Percentiles rank a stretch among this genome's conserved stretches.
phyloP scores from a whole-genome alignment of 1,140 invertebrate species.

The Cotesia chilonis region DNA sequence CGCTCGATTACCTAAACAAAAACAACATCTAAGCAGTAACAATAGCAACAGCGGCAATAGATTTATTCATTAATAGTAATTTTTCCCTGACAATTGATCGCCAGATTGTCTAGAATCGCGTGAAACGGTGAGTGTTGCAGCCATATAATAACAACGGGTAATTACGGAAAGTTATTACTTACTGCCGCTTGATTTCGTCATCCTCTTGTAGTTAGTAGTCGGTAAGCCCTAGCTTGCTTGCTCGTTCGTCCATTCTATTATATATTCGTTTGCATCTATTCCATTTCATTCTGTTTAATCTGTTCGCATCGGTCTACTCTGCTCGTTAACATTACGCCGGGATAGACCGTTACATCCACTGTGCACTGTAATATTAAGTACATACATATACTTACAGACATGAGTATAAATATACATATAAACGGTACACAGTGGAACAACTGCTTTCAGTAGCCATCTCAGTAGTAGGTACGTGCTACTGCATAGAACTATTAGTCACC shows the following conservation, averaged over 20 bases:
- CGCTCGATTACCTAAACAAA: too few species aligned
- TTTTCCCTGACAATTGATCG: background rate
- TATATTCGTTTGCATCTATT: too few species aligned
- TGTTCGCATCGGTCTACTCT: too few species aligned
- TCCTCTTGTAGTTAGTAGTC: background rate
- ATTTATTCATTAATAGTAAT: conserved; percentile 2
- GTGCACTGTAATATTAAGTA: background rate
- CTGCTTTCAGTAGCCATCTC: conserved; percentile 19
- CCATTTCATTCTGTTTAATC: too few species aligned
- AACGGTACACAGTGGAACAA: background rate
- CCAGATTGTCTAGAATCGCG: conserved; percentile 16
- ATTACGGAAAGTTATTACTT: conserved; percentile 37
- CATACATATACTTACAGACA: too few species aligned
- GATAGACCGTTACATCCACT: conserved; percentile 23
- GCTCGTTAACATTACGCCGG: too few species aligned
- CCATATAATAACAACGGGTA: conserved; percentile 7
- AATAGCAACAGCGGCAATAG: background rate
- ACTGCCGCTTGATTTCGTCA: conserved; percentile 34
- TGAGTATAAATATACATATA: background rate
- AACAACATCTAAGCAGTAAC: too few species aligned
- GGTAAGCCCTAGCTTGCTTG: too few species aligned
- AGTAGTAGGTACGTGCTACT: conserved; percentile 26
- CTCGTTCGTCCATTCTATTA: too few species aligned
- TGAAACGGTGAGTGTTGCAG: conserved; percentile 23
- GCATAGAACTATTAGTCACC: conserved; percentile 42